Base-by-base conservation (phyloP, 1,140 invertebrate genomes). In the Lordiphosa clarofinis region DNA sequence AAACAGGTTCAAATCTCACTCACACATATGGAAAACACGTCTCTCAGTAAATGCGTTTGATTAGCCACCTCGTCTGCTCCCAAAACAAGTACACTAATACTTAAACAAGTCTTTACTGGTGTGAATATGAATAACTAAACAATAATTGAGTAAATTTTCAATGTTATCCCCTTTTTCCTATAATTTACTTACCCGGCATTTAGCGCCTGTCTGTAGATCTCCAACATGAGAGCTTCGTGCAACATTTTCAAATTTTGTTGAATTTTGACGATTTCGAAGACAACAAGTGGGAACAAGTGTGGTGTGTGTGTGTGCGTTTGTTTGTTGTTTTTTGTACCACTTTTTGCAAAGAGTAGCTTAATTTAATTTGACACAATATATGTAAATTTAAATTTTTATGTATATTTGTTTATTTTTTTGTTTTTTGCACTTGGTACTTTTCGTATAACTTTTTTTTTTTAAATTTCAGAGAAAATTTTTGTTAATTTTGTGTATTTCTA, bases 141-240 rank as follows among this genome's bases (percentile, higher is more conserved):
- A n/a, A n/a, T n/a, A n/a, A n/a, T n/a, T n/a, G n/a, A n/a, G n/a
- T n/a, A n/a, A n/a, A n/a, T n/a, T n/a, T n/a, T n/a, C n/a, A n/a
- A n/a, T n/a, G n/a, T n/a, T n/a, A n/a, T n/a, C n/a, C n/a, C n/a
- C n/a, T n/a, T n/a, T n/a, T n/a, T n/a, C n/a, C n/a, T n/a, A n/a
- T 19, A 19, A 19, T 19, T 19, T 19, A 19, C 87, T 88, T 89
- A 89, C 88, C 88, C 87, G 56, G 88, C 88, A 81, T 87, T 89
- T 35, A 89, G 60, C 50, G 88, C 88, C 73, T 89, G 88, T 73
- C 88, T 84, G 86, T 89, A 89, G 71, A 89, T 88, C 66, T 89
- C 88, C 54, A 89, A 72, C 88, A 89, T 88, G 52, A 89, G 48
- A 44, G 88, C 88, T 66, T 89, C 88, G 79, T 89, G 88, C 60